Evolutionary conservation across 1,140 invertebrate species (phyloP).

Genomic region (Anoplophora glabripennis): DNA sequence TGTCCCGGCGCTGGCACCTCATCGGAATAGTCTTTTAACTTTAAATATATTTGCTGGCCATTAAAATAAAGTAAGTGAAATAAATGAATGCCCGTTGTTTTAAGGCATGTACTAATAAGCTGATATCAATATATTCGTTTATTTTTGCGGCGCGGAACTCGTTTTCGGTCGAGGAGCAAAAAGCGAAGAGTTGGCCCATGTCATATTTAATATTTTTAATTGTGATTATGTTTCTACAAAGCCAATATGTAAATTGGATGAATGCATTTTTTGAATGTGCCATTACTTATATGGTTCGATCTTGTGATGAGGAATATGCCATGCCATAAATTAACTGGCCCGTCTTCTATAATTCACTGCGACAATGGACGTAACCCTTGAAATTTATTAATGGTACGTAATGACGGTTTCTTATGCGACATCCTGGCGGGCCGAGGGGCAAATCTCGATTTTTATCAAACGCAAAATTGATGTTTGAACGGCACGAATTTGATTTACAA

Average conservation of each 20-base stretch:
- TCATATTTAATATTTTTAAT: conserved; percentile 37
- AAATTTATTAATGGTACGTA: too few species aligned
- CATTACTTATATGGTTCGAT: too few species aligned
- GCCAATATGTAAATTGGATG: conserved; percentile 12
- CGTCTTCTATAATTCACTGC: too few species aligned
- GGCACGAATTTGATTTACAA: too few species aligned
- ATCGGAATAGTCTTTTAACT: background rate
- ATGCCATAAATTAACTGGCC: too few species aligned
- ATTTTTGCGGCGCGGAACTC: conserved; percentile 14
- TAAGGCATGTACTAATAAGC: conserved; percentile 35
- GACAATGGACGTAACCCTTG: too few species aligned
- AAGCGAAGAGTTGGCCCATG: conserved; percentile 15
- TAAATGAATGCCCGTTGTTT: conserved; percentile 30
- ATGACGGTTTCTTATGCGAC: too few species aligned
- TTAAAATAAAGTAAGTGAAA: conserved; percentile 28
- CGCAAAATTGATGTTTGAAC: too few species aligned
- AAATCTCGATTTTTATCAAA: too few species aligned
- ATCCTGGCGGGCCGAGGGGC: too few species aligned
- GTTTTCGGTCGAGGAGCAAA: conserved; percentile 21
- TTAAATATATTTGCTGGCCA: background rate
- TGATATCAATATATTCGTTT: conserved; percentile 33
- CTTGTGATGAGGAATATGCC: too few species aligned
- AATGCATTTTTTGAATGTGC: background rate
- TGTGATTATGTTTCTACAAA: conserved; percentile 27
- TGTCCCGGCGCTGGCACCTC: background rate